phyloP scores from a whole-genome alignment of 2,888 invertebrate genomes.

The Ectemnius cavifrons region DNA sequence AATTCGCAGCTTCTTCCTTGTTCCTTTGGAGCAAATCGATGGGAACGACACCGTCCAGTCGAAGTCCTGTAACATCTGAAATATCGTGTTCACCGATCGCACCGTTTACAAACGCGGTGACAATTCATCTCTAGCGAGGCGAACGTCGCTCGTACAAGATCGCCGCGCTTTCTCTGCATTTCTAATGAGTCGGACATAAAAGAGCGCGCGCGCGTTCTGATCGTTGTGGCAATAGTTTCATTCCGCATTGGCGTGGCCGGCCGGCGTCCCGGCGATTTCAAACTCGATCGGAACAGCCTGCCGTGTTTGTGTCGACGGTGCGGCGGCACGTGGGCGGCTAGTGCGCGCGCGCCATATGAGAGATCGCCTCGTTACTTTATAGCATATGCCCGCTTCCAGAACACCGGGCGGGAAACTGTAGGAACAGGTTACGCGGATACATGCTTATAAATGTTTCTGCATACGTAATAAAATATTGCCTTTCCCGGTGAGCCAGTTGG shows the following conservation, averaged over 20 bases:
- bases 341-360: constrained; percentile 44
- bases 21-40: background rate
- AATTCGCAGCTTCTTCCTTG: constrained; percentile 2
- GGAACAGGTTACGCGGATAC: constrained; percentile 54
- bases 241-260: background rate
- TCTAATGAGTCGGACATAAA: too few relatives aligned
- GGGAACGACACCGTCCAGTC: background rate
- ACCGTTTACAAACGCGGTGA: background rate
- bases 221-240: too few relatives aligned
- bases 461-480: constrained; percentile 50
- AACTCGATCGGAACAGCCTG: constrained; percentile 39
- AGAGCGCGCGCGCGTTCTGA: too few relatives aligned
- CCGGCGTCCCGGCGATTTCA: constrained; percentile 15
- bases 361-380: constrained; percentile 60
- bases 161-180: too few relatives aligned
- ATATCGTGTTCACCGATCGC: background rate
- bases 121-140: background rate
- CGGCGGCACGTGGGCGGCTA: constrained; percentile 53
- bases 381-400: constrained; percentile 51
- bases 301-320: constrained; percentile 57
- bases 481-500: constrained; percentile 53
- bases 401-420: constrained; percentile 36
- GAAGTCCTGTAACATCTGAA: too few relatives aligned
- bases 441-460: constrained; percentile 44
- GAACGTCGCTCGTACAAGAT: background rate